Base-by-base conservation (phyloP, 2,888 invertebrate genomes). In the Ptycholaimellus sp. region DNA sequence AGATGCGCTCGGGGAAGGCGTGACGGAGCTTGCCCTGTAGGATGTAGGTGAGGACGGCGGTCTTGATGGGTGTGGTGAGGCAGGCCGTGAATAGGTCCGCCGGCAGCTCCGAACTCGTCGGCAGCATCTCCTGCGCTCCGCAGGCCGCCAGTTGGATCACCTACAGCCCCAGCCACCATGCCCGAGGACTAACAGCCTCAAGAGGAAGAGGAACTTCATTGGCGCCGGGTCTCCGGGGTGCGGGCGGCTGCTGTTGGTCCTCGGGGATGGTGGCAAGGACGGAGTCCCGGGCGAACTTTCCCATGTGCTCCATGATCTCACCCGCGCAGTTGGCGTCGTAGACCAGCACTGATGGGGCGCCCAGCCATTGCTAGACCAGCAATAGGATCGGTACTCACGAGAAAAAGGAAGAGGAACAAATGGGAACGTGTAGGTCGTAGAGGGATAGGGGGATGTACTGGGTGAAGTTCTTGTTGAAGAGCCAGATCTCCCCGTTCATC, bases 131-230 rank as follows among this genome's bases (percentile, higher is more conserved):
- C 51, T 76, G 76, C n/a, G 74, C 72, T 27, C 77, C 73, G 62
- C 96, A 96, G 18, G 96, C 90, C 27, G 80, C 96, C 53, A 96
- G 65, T 62, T 93, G 87, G 53, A 96, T 90, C n/a, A n/a, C n/a
- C n/a, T n/a, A n/a, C n/a, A n/a, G n/a, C 23, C 7, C 23, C 7
- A 23, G 11, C 23, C 7, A 6, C 83, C 49, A 83, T 76, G 41
- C 90, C 96, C 13, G 96, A 93, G 66, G 83, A 87, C 38, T 87
- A 85, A 65, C 93, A 96, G 63, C 96, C 96, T 63, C 87, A 96
- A 17, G n/a, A n/a, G n/a, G n/a, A n/a, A n/a, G n/a, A n/a, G n/a
- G n/a, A n/a, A n/a, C n/a, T n/a, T n/a, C n/a, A n/a, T n/a, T n/a
- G n/a, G n/a, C n/a, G n/a, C n/a, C n/a, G n/a, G n/a, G n/a, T n/a